Percentiles rank a stretch among this genome's conserved stretches.
These are phyloP conservation scores for Phalera bucephala DNA, from an alignment of 2,888 invertebrate genomes.

Conservation along the genomic window DNA sequence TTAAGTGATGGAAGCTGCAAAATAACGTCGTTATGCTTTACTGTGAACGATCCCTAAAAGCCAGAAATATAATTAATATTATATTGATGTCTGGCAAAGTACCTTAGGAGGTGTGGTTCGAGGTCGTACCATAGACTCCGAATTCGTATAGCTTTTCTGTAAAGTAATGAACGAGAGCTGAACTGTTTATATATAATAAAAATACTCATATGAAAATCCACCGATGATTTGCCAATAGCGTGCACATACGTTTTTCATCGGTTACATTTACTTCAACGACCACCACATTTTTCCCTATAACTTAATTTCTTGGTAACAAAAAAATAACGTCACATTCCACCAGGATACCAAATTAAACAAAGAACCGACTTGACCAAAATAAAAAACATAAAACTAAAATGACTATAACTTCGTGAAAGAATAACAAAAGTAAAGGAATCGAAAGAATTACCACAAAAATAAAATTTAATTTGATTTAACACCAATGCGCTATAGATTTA, in stretches of 20 bases:
- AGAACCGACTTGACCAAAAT: constrained; percentile 37
- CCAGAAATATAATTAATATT: constrained; percentile 25
- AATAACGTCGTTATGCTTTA: constrained; percentile 16
- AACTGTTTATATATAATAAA: neutral
- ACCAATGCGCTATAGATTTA: no score
- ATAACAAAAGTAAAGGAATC: constrained; percentile 7
- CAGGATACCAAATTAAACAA: constrained; percentile 30
- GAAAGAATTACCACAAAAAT: neutral
- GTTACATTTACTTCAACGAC: neutral
- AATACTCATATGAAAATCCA: neutral
- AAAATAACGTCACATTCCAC: constrained; percentile 8
- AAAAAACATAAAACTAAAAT: constrained; percentile 29
- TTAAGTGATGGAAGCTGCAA: constrained; percentile 22
- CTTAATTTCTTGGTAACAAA: neutral
- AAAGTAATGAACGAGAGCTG: constrained; percentile 30
- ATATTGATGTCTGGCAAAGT: constrained; percentile 29
- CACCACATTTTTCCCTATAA: neutral
- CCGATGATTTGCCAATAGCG: neutral
- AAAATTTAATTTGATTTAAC: no score
- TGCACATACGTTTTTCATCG: neutral
- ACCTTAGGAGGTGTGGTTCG: constrained; percentile 37
- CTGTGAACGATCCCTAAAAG: constrained; percentile 31
- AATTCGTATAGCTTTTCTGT: constrained; percentile 51
- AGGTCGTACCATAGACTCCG: constrained; percentile 46
- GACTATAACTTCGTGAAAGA: constrained; percentile 14